Percentiles rank a stretch among this genome's conserved stretches.
Conservation (phyloP, 1,140 invertebrate species). For the Pogonomyrmex californicus region DNA sequence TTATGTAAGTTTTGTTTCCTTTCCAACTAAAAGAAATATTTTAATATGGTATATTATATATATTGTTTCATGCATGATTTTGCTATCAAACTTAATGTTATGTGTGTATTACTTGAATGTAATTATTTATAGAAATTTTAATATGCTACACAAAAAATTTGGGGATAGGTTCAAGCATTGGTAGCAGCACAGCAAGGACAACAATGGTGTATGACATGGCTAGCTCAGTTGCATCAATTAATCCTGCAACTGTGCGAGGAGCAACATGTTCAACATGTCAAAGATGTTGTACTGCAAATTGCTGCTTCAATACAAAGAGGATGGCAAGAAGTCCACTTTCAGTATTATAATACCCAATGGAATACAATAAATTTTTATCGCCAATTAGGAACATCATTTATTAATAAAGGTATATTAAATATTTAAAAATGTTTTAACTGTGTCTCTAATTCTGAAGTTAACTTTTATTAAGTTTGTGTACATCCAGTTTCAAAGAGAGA, state of each 20-base stretch:
- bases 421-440: slow-evolving; percentile 63
- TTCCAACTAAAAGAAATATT: slow-evolving; percentile 7
- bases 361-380: slow-evolving; percentile 80
- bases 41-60: not conserved
- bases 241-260: slow-evolving; percentile 82
- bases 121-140: slow-evolving; percentile 42
- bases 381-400: slow-evolving; percentile 75
- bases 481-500: slow-evolving; percentile 85
- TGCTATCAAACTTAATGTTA: not conserved
- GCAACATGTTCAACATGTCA: slow-evolving; percentile 80
- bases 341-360: slow-evolving; percentile 78
- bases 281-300: slow-evolving; percentile 78
- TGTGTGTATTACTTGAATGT: not conserved
- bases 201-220: slow-evolving; percentile 80
- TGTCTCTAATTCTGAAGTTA: slow-evolving; percentile 39
- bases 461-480: slow-evolving; percentile 40
- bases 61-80: slow-evolving; percentile 16
- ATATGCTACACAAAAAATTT: slow-evolving; percentile 53
- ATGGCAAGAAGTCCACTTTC: slow-evolving; percentile 79
- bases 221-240: slow-evolving; percentile 78
- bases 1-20: slow-evolving; percentile 10
- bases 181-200: slow-evolving; percentile 83
- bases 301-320: slow-evolving; percentile 77
- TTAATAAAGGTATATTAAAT: slow-evolving; percentile 76
- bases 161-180: slow-evolving; percentile 83